A percentile compares a stretch with the other conserved stretches of the same genome.
These are phyloP conservation scores for Phortica magna DNA, from an alignment of 2,888 invertebrate genomes.

Conservation along the genomic window DNA sequence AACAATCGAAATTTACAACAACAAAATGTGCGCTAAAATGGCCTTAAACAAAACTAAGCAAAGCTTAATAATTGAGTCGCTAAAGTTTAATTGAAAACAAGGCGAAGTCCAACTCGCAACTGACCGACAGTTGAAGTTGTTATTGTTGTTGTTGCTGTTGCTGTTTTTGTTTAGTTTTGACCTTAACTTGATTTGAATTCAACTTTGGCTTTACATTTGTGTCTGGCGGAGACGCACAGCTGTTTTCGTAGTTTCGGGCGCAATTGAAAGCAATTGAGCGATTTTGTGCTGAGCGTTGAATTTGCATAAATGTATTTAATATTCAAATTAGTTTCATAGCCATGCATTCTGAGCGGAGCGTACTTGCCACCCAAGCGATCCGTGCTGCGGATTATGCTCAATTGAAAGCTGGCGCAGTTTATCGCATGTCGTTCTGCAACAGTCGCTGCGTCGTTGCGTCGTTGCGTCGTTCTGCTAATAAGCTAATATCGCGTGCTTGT, in stretches of 20 bases:
- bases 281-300: constrained; percentile 46
- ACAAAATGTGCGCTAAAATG: constrained; percentile 38
- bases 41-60: constrained; percentile 56
- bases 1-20: neutral
- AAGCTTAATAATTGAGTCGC: constrained; percentile 64
- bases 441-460: neutral
- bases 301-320: constrained; percentile 71
- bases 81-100: constrained; percentile 66
- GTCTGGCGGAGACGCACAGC: constrained; percentile 40
- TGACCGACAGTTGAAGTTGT: neutral
- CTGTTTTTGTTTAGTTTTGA: too few species aligned
- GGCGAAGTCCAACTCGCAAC: neutral
- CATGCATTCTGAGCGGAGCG: neutral
- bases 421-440: neutral
- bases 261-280: constrained; percentile 68
- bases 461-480: neutral
- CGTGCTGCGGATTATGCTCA: neutral
- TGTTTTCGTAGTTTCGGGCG: constrained; percentile 54
- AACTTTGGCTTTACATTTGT: neutral
- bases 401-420: neutral
- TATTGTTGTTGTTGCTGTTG: neutral
- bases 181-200: neutral
- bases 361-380: neutral
- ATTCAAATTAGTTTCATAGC: constrained; percentile 64
- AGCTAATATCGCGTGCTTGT: neutral